Evolutionary conservation across 2,888 invertebrate species (phyloP), one percentile per base, ranked within the genome.

Genomic region (Heliconius charithonia): DNA sequence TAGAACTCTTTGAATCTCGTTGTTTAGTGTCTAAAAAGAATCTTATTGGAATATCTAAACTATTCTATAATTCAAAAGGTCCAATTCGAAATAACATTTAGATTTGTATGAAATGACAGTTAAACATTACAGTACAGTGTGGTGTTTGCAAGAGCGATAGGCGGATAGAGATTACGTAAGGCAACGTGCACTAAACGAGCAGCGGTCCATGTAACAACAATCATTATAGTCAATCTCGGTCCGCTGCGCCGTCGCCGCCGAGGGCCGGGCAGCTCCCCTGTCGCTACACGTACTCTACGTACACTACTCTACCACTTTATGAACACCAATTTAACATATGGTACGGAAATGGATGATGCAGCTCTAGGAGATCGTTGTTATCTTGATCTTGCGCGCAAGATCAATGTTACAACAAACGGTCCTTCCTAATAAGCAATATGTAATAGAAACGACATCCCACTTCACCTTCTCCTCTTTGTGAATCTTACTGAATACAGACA

Each of bases 161-260:
- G n/a, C n/a, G 62, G 78, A 86, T 87, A 85, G 85, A 84, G 83
- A 83, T 91, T 91, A 92, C 89, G 88, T 92, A 91, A 90, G 87
- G 83, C 56, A 32, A 63, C 87, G 85, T 89, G 86, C 85, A 89
- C 85, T 87, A 82, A 85, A 86, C 85, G 88, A 85, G 86, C 90
- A 89, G 85, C 87, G 87, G 88, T 85, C 89, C 90, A 87, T 90
- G 88, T 87, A 89, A 89, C 87, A 85, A 88, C 87, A 85, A 87
- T 87, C 85, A 89, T 91, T 88, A 89, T 87, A 86, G 83, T 86
- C 84, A 83, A 85, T 85, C 85, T 85, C 85, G 80, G 81, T 81
- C 81, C 80, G 77, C 82, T 67, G 32, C 32, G 62, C 62, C 62
- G 32, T 32, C 32, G n/a, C 71, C 12, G 72, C 72, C 76, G 77